A percentile compares a stretch with the other conserved stretches of the same genome.
Conservation (phyloP, 2,113 vertebrate genomes). For the Corapipo altera region DNA sequence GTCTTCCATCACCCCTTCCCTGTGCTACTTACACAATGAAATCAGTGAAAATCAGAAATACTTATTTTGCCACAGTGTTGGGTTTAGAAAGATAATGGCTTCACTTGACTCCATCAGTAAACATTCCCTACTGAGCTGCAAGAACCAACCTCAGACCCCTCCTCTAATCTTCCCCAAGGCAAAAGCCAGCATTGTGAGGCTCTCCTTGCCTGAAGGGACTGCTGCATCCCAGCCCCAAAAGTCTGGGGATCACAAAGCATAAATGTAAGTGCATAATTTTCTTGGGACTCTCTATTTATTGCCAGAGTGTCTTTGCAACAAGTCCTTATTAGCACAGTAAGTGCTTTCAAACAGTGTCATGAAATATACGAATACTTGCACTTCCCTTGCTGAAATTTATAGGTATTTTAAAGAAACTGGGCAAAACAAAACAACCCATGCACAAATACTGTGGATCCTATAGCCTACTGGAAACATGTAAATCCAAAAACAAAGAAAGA, state of each 20-base stretch:
- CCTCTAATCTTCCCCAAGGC: not conserved
- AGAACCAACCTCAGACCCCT: not conserved
- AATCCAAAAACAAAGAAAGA: not conserved
- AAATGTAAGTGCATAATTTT: not conserved
- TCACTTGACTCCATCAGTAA: not conserved
- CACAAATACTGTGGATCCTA: not conserved
- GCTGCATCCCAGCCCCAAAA: not conserved
- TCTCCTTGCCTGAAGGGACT: not conserved
- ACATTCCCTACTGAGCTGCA: not conserved
- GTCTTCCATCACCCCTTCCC: not conserved
- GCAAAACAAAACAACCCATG: not conserved
- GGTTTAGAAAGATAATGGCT: not conserved
- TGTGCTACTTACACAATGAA: conserved; percentile 10
- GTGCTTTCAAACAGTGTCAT: not conserved
- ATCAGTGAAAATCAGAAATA: conserved; percentile 28
- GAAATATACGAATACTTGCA: not conserved
- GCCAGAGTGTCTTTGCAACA: not conserved
- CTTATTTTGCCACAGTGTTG: not conserved
- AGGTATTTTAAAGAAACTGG: not conserved
- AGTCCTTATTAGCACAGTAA: not conserved
- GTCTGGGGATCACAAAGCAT: not conserved
- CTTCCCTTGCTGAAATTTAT: not conserved
- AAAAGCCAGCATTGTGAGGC: not conserved
- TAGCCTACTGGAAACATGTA: not conserved
- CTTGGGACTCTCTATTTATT: not conserved